phyloP scores from a whole-genome alignment of 2,113 vertebrate species.

The Ictalurus punctatus region DNA sequence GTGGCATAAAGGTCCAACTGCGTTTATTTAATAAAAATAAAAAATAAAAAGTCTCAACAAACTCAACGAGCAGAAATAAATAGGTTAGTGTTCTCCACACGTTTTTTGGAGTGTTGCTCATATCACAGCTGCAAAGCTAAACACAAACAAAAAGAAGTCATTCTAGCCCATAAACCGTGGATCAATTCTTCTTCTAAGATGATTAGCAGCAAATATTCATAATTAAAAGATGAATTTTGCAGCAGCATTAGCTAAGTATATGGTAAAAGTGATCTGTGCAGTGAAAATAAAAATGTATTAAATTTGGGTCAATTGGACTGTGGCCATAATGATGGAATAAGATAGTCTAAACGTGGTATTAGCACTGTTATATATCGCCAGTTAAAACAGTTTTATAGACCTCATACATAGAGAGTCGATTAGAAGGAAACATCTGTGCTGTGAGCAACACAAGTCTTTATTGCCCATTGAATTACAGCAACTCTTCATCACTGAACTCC shows the following conservation, averaged over 20 bases:
- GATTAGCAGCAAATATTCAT: neutral
- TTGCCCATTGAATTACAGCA: constrained; percentile 33
- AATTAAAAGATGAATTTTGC: neutral
- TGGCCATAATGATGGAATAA: neutral
- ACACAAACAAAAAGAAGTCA: neutral
- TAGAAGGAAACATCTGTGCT: constrained; percentile 24
- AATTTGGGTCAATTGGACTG: neutral
- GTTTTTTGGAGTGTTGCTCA: neutral
- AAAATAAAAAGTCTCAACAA: neutral
- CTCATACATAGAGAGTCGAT: constrained; percentile 5
- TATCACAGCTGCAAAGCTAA: neutral
- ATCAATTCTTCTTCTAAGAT: neutral
- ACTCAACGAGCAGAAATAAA: constrained; percentile 25
- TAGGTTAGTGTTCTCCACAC: neutral
- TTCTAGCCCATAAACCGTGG: neutral
- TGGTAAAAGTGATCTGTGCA: neutral
- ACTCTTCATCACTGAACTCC: constrained; percentile 23
- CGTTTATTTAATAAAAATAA: constrained; percentile 1
- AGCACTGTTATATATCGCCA: constrained; percentile 30
- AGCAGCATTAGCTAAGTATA: too few species aligned
- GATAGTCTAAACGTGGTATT: neutral
- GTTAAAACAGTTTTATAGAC: constrained; percentile 21
- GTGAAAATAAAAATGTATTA: neutral
- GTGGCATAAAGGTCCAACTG: constrained; percentile 2
- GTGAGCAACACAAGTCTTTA: constrained; percentile 19